Evolutionary conservation across 2,888 invertebrate genomes (phyloP).

Genomic region (Pollenia angustigena): DNA sequence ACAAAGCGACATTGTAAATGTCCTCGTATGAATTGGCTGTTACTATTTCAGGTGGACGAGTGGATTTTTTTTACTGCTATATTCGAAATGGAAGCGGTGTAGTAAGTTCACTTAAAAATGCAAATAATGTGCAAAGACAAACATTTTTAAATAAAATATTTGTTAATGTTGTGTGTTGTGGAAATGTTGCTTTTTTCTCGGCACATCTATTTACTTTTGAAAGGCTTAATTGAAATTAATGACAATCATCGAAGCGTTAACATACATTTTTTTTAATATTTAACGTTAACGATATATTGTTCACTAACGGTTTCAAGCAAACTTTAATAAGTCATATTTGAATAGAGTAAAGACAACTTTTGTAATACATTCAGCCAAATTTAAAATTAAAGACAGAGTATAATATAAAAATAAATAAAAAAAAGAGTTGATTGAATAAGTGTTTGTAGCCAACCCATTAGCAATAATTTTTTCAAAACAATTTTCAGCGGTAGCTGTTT

Average conservation of each 20-base stretch:
- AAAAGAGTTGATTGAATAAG: conserved; percentile 55
- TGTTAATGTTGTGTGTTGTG: conserved; percentile 48
- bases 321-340: neutral
- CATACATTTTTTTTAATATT: conserved; percentile 54
- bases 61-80: neutral
- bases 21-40: no score
- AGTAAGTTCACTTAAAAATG: conserved; percentile 43
- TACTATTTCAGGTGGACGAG: no score
- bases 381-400: neutral
- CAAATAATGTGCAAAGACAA: conserved; percentile 58
- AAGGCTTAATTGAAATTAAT: conserved; percentile 82
- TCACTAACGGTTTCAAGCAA: conserved; percentile 26
- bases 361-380: conserved; percentile 6
- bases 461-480: conserved; percentile 24
- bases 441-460: conserved; percentile 51
- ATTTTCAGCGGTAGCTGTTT: conserved; percentile 52
- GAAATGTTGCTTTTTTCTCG: conserved; percentile 24
- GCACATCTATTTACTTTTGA: conserved; percentile 64
- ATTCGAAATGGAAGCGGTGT: conserved; percentile 34
- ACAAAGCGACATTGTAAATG: no score
- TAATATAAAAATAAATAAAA: conserved; percentile 1
- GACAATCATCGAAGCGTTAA: conserved; percentile 74
- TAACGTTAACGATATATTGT: conserved; percentile 28
- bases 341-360: neutral
- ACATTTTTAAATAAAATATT: conserved; percentile 64